Conservation (phyloP, 2,113 vertebrate genomes). For the Rallus limicola region DNA sequence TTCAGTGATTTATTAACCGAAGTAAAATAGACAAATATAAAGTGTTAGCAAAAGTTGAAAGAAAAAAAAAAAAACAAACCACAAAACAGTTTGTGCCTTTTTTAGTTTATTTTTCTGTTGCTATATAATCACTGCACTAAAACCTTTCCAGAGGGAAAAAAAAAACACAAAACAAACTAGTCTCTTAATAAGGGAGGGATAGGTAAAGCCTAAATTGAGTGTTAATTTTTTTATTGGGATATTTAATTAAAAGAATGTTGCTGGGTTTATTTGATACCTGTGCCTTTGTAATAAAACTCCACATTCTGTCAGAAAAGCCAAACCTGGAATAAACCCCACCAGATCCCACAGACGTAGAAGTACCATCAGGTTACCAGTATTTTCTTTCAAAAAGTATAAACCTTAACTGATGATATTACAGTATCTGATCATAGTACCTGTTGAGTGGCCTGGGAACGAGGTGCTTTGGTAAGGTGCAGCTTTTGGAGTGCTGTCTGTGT, state of each 20-base stretch:
- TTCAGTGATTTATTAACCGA: slow-evolving; percentile 81
- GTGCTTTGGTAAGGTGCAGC: background rate
- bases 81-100: slow-evolving; percentile 80
- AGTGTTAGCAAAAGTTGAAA: slow-evolving; percentile 72
- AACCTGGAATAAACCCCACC: slow-evolving; percentile 39
- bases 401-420: background rate
- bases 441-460: background rate
- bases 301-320: slow-evolving; percentile 44
- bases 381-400: background rate
- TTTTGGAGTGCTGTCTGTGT: background rate
- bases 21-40: slow-evolving; percentile 79
- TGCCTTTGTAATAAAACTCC: slow-evolving; percentile 61
- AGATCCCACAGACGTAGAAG: slow-evolving; percentile 27
- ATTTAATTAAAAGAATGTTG: slow-evolving; percentile 23
- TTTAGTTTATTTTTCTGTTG: slow-evolving; percentile 67
- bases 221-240: slow-evolving; percentile 40
- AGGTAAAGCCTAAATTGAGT: slow-evolving; percentile 6
- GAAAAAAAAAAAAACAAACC: background rate
- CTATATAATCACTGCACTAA: slow-evolving; percentile 67
- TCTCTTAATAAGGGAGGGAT: slow-evolving; percentile 36
- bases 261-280: slow-evolving; percentile 59
- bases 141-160: slow-evolving; percentile 32
- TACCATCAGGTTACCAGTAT: slow-evolving; percentile 13
- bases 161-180: background rate
- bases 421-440: background rate